A percentile compares a stretch with the other conserved stretches of the same genome.
These are phyloP conservation scores for Chrysomela aeneicollis DNA, from an alignment of 2,888 invertebrate genomes.

Conservation along the genomic window DNA sequence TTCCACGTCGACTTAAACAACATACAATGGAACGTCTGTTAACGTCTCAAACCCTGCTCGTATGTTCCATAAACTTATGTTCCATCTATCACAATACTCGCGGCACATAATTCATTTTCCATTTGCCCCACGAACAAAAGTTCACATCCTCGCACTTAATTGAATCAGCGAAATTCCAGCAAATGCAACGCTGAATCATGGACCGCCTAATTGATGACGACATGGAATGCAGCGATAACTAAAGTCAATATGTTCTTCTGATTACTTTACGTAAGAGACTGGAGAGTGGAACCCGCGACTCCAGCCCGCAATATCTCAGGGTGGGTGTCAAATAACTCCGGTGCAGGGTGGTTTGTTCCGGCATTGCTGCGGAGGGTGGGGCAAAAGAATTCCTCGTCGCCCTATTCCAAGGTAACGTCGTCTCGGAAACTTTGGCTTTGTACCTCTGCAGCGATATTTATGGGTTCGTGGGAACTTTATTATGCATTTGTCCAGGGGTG, in stretches of 20 bases:
- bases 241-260: slow-evolving; percentile 39
- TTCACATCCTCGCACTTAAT: not conserved
- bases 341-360: slow-evolving; percentile 45
- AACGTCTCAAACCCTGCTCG: no score
- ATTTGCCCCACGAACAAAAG: not conserved
- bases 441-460: slow-evolving; percentile 35
- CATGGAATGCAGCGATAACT: slow-evolving; percentile 28
- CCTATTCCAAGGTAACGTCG: slow-evolving; percentile 24
- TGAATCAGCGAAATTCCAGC: not conserved
- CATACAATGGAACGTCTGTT: no score
- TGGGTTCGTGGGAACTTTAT: slow-evolving; percentile 38
- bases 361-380: slow-evolving; percentile 14
- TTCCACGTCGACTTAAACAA: no score
- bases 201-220: slow-evolving; percentile 9
- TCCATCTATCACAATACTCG: no score
- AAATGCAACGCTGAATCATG: slow-evolving; percentile 12
- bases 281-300: slow-evolving; percentile 42
- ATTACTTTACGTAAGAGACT: slow-evolving; percentile 37
- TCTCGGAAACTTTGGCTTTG: slow-evolving; percentile 31
- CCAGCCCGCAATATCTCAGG: slow-evolving; percentile 48
- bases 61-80: no score
- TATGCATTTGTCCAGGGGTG: slow-evolving; percentile 33
- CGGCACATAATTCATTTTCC: no score
- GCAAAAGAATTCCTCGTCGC: slow-evolving; percentile 41
- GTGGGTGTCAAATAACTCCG: slow-evolving; percentile 48